Base-by-base conservation (phyloP, 2,797 vertebrate species). In the Dryobates pubescens region DNA sequence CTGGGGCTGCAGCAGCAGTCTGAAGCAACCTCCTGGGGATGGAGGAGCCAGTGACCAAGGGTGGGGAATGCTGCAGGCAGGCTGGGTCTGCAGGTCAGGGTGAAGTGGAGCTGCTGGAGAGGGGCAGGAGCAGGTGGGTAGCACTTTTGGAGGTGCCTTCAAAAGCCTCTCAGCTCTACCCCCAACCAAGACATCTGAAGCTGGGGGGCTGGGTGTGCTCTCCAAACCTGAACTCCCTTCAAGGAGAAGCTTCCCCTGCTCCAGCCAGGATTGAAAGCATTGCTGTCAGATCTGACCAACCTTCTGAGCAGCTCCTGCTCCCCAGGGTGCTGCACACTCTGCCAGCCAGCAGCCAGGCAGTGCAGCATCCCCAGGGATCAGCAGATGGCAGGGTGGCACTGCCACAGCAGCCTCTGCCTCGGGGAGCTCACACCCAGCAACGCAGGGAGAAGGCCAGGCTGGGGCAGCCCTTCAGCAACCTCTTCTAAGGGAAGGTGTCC, bases 41-140 rank as follows among this genome's bases (percentile, higher is more conserved):
- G 3, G 19, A 34, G 59, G 18, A 76, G 51, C 61, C 16, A 3
- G 38, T 22, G 53, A n/a, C 51, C 41, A 14, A 78, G 53, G 41
- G 47, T 98, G 98, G 98, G 98, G 98, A 95, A 95, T 98, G 98
- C 96, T 99, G 98, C 95, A 98, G 98, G 77, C 97, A 97, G 76
- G 97, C 96, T 32, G 98, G 98, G 53, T 97, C 97, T 56, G 98
- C 98, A 51, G 98, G 97, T 53, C 98, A 98, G 6, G 98, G 98
- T 54, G 98, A 98, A 95, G 97, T 98, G 9, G 98, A 98, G 87
- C 97, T 98, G 20, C 95, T 98, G 95, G 96, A 98, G 92, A 94
- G 91, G 94, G 96, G 96, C 65, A 97, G 98, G 71, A 96, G 74
- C 73, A 97, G 98, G 98, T 98, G 98, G 98, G 95, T 10, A 51